These are phyloP conservation scores for Callipepla californica DNA, from an alignment of 2,113 vertebrate genomes.

Conservation along the genomic window DNA sequence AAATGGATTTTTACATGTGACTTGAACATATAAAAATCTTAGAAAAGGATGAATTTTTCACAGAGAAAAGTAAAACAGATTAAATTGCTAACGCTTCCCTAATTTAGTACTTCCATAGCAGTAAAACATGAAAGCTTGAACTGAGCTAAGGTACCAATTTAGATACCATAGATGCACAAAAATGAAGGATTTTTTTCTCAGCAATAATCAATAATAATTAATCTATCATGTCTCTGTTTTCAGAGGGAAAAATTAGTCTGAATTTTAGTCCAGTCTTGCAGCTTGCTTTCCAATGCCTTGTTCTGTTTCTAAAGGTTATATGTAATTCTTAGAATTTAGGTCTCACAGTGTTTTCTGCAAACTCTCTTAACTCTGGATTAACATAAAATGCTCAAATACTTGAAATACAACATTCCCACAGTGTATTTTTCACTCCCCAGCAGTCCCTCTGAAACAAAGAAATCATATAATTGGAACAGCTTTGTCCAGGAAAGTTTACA, in stretches of 20 bases:
- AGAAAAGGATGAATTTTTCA: neutral
- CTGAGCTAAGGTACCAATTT: neutral
- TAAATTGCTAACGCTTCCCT: neutral
- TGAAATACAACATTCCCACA: neutral
- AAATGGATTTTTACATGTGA: neutral
- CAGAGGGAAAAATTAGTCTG: neutral
- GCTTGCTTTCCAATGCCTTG: neutral
- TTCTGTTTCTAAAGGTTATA: neutral
- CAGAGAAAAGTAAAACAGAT: neutral
- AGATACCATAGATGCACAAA: accelerated
- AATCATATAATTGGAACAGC: neutral
- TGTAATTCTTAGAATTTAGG: neutral
- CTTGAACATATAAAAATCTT: neutral
- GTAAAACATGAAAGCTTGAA: neutral
- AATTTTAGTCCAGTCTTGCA: neutral
- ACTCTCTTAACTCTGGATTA: neutral
- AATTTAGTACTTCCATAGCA: neutral
- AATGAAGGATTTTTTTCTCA: neutral
- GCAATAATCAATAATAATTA: neutral
- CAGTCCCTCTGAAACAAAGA: neutral
- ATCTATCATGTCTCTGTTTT: accelerated
- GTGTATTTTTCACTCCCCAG: neutral
- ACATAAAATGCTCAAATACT: neutral
- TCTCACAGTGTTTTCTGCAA: neutral
- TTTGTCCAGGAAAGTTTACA: neutral